Conservation (phyloP, 2,888 invertebrate species). For the Rhagonycha fulva region DNA sequence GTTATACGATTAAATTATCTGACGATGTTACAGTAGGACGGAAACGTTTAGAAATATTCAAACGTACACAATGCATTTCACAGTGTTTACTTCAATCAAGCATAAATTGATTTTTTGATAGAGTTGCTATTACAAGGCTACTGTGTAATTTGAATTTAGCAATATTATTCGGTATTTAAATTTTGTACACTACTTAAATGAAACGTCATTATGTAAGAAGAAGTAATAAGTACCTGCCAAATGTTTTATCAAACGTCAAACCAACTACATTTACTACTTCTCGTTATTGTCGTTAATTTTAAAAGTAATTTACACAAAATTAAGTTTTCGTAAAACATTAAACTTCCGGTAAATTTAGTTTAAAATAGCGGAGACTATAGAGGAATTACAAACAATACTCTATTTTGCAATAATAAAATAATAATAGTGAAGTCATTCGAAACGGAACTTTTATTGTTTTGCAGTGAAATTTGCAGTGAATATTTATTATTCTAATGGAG, state of each 20-base stretch:
- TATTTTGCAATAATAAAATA: slow-evolving; percentile 13
- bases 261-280: not conserved
- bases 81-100: not conserved
- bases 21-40: not conserved
- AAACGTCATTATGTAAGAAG: not conserved
- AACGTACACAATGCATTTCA: not conserved
- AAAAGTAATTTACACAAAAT: not conserved
- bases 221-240: not conserved
- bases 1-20: not conserved
- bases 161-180: not conserved
- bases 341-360: slow-evolving; percentile 12
- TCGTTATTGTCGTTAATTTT: not conserved
- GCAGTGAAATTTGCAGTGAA: not conserved
- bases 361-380: slow-evolving; percentile 4
- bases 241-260: not conserved
- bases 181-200: not conserved
- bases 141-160: not conserved
- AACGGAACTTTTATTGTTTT: not conserved
- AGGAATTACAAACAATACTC: slow-evolving; percentile 7
- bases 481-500: not conserved
- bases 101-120: not conserved
- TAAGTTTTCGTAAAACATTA: not conserved
- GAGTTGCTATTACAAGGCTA: not conserved
- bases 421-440: slow-evolving; percentile 12
- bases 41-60: not conserved